Evolutionary conservation across 2,113 vertebrate species (phyloP).

Genomic region (Trogon melanurus): DNA sequence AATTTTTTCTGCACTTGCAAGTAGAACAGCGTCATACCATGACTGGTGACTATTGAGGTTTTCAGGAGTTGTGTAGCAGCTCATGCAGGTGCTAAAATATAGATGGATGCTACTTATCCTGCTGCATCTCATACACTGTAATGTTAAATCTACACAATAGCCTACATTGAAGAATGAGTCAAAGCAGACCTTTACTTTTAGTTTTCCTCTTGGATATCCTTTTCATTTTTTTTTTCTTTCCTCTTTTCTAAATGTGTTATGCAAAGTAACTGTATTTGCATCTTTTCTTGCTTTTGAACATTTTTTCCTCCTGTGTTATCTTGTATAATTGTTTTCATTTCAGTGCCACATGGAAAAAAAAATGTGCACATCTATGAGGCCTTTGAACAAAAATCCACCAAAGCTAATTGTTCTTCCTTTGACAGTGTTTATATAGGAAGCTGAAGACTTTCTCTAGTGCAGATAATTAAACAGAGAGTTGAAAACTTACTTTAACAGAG

Average conservation of each 20-base stretch:
- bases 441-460: neutral
- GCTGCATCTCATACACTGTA: neutral
- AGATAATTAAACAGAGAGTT: neutral
- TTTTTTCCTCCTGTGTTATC: neutral
- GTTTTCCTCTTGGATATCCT: neutral
- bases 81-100: neutral
- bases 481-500: neutral
- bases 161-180: neutral
- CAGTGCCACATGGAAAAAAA: neutral
- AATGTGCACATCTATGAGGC: neutral
- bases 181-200: neutral
- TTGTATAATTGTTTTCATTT: neutral
- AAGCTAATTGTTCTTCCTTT: neutral
- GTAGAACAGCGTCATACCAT: neutral
- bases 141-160: neutral
- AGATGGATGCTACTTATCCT: neutral
- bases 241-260: neutral
- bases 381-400: neutral
- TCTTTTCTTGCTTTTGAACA: neutral
- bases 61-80: neutral
- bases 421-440: neutral
- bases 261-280: neutral
- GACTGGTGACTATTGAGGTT: neutral
- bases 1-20: neutral
- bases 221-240: neutral